Conservation (phyloP, 2,888 invertebrate genomes). For the Ditula angustiorana region DNA sequence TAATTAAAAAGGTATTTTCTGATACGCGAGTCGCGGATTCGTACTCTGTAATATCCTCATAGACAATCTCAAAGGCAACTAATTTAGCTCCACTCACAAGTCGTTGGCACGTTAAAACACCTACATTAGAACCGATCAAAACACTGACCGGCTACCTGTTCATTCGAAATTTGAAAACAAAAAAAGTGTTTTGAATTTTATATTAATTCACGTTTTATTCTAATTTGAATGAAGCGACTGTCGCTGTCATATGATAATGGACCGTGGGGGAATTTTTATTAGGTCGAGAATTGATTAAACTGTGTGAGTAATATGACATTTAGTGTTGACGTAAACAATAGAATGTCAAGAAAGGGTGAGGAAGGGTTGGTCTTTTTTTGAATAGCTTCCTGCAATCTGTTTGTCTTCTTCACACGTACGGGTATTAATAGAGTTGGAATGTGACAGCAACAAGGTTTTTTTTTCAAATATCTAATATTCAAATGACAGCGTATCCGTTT, state of each 20-base stretch:
- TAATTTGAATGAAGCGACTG: constrained; percentile 46
- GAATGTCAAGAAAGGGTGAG: constrained; percentile 78
- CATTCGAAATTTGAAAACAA: constrained; percentile 61
- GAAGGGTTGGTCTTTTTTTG: constrained; percentile 84
- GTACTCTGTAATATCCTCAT: constrained; percentile 44
- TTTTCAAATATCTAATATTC: constrained; percentile 78
- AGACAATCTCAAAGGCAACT: constrained; percentile 52
- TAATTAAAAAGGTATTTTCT: constrained; percentile 12
- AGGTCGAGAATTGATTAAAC: constrained; percentile 54
- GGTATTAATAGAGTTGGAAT: constrained; percentile 48
- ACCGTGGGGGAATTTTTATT: constrained; percentile 51
- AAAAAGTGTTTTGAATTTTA: constrained; percentile 66
- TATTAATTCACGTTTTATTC: constrained; percentile 59
- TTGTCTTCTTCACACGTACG: constrained; percentile 61
- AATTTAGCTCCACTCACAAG: constrained; percentile 54
- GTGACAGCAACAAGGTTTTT: constrained; percentile 62
- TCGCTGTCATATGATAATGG: constrained; percentile 47
- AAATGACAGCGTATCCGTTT: constrained; percentile 83
- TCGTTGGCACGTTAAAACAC: constrained; percentile 37
- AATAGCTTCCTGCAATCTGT: constrained; percentile 76
- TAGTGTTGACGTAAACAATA: constrained; percentile 69
- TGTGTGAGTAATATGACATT: constrained; percentile 58
- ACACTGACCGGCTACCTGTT: constrained; percentile 76
- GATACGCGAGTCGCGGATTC: constrained; percentile 10
- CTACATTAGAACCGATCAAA: constrained; percentile 50